Base-by-base conservation (phyloP, 2,113 vertebrate genomes). In the Amphiprion ocellaris region DNA sequence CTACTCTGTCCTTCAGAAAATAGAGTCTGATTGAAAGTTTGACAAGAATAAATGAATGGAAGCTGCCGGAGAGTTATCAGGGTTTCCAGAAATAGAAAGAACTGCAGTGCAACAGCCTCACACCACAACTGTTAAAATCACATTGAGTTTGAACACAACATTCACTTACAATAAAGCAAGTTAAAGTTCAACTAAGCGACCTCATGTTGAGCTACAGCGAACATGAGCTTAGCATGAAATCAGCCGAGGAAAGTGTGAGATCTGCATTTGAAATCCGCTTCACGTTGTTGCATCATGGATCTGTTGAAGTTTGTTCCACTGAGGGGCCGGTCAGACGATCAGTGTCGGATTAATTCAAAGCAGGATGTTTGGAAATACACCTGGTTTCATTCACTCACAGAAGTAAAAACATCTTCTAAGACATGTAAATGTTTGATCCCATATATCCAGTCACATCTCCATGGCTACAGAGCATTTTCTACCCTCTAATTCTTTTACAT, bases 211-310 rank as follows among this genome's bases (percentile, higher is more conserved):
- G 15, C 1, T 61, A 24, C 26, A 63, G 10, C 37, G 58, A 61
- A 49, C n/a, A 33, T 0, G 0, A 72, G 61, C 15, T 46, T 23
- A 46, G 26, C 33, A 46, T 63, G 10, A 65, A 60, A 58, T 67
- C 49, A 54, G 12, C 14, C 2, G 8, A 54, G 23, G 10, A 55
- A 86, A 55, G 62, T 21, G 19, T 56, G 0, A 21, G 39, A 77
- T 72, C 37, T 68, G 17, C 67, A 54, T 24, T 65, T 59, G 63
- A 58, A 64, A 58, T 46, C 23, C 23, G 5, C 68, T 76, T 79
- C 61, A 69, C 24, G 21, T 19, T 54, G 61, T 85, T 85, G 69
- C 74, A 68, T 77, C 67, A 85, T 56, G 10, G 69, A 56, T 33
- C 21, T 77, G 15, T 59, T 67, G 30, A 56, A 63, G 62, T 68